These are phyloP conservation scores for Zosterops lateralis DNA, from an alignment of 2,113 vertebrate species.

Conservation along the genomic window DNA sequence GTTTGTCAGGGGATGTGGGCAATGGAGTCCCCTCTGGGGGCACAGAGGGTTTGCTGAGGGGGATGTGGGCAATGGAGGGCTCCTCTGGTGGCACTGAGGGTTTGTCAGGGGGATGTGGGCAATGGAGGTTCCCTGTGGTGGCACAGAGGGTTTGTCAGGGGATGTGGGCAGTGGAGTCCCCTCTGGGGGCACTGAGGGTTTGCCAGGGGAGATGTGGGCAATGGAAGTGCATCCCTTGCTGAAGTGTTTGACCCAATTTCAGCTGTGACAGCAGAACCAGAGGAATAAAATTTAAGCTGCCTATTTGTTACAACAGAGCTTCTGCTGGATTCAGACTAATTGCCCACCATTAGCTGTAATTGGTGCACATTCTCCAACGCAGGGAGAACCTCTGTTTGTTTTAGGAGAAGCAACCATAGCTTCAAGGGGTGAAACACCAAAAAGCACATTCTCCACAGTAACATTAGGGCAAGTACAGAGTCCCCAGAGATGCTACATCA, in stretches of 20 bases:
- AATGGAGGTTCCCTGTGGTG: not conserved
- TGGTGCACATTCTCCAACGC: not conserved
- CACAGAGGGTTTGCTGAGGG: rapidly evolving
- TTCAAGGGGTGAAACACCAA: not conserved
- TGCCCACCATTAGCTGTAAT: not conserved
- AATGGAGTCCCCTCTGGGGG: not conserved
- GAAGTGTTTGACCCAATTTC: not conserved
- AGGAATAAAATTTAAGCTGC: not conserved
- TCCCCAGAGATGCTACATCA: not conserved
- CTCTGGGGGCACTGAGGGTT: rapidly evolving
- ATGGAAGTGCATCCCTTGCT: not conserved
- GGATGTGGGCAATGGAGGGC: rapidly evolving
- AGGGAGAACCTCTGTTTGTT: not conserved
- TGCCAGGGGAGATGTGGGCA: rapidly evolving
- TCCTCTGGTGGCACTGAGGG: too few relatives aligned
- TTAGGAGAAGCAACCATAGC: not conserved
- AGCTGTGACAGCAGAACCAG: not conserved
- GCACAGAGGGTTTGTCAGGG: rapidly evolving
- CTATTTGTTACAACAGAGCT: not conserved
- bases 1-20: rapidly evolving
- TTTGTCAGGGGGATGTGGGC: not conserved
- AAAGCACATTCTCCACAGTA: rapidly evolving
- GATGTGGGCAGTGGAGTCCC: rapidly evolving
- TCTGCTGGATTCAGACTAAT: not conserved
- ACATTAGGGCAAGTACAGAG: rapidly evolving